These are phyloP conservation scores for Kuschelorhynchus macadamiae DNA, from an alignment of 2,888 invertebrate species.

Conservation along the genomic window DNA sequence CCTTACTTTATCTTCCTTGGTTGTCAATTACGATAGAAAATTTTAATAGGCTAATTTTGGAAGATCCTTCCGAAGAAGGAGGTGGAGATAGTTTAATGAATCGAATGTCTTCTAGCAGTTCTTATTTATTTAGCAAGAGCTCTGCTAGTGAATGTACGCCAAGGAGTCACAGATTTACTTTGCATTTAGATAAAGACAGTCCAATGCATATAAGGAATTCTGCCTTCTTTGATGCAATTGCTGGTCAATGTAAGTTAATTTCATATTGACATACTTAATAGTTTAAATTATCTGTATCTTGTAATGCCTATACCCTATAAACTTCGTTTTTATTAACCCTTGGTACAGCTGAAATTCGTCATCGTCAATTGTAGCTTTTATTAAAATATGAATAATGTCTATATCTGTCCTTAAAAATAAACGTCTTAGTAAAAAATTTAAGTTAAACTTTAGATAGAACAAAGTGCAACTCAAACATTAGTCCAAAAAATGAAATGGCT, in stretches of 20 bases:
- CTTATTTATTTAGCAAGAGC: conserved; percentile 73
- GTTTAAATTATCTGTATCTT: no score
- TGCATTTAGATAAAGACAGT: conserved; percentile 82
- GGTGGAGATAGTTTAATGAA: conserved; percentile 66
- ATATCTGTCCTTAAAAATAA: no score
- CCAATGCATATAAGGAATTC: conserved; percentile 85
- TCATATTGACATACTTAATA: no score
- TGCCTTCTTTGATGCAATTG: conserved; percentile 79
- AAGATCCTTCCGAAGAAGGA: conserved; percentile 65
- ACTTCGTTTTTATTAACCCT: no score
- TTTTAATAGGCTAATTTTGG: conserved; percentile 79
- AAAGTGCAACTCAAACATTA: no score
- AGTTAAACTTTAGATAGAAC: no score
- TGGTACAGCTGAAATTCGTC: no score
- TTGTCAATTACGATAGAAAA: conserved; percentile 90
- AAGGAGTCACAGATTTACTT: conserved; percentile 75
- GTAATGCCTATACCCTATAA: no score
- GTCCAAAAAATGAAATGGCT: no score
- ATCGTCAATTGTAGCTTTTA: no score
- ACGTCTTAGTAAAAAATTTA: no score
- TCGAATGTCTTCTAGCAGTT: conserved; percentile 74
- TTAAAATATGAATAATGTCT: no score
- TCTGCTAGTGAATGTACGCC: conserved; percentile 73
- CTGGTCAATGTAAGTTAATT: conserved; percentile 74
- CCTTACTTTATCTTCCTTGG: conserved; percentile 93